Base-by-base conservation (phyloP, 92 coral and sea anemone species). In the Phenganax subtilis region DNA sequence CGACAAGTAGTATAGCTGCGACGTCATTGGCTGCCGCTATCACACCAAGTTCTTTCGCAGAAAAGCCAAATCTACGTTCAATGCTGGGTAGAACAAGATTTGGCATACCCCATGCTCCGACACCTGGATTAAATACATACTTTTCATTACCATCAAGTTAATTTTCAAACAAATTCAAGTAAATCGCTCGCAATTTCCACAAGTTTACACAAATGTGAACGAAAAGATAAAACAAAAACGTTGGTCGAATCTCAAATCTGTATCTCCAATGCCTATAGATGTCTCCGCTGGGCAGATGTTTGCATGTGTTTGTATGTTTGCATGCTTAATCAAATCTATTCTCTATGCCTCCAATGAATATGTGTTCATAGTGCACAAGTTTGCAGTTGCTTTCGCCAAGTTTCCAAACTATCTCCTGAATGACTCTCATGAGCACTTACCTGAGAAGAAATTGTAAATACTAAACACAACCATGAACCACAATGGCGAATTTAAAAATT, bases 11-110 rank as follows among this genome's bases (percentile, higher is more conserved):
- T 12, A 96, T 63, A 59, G 93, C 94, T 14, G 93, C 85, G 61
- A 91, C 84, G 82, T 96, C 99, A 60, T 92, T 96, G 27, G 93
- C 85, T 11, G 96, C 93, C 10, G 97, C 90, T 15, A 96, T 96
- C 44, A 92, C 73, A 0, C 99, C 99, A 5, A 92, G 81, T 16
- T 92, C 93, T 53, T 83, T 88, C 37, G 96, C 88, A 1, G 90
- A 80, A 59, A 96, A 83, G 75, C 88, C 91, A 83, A 90, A 96
- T 16, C 97, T 88, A 83, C 86, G 90, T 67, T 96, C 99, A 29
- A 96, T 83, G 57, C 90, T 85, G 9, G 97, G 96, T 0, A 96
- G 67, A 17, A 82, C 86, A 12, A 96, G 86, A 54, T 73, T 83
- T 56, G 96, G 87, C n/a, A 92, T 57, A 1, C 99, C 99, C 53